These are phyloP conservation scores for Chrysotoxum bicinctum DNA, from an alignment of 2,888 invertebrate species.

Conservation along the genomic window DNA sequence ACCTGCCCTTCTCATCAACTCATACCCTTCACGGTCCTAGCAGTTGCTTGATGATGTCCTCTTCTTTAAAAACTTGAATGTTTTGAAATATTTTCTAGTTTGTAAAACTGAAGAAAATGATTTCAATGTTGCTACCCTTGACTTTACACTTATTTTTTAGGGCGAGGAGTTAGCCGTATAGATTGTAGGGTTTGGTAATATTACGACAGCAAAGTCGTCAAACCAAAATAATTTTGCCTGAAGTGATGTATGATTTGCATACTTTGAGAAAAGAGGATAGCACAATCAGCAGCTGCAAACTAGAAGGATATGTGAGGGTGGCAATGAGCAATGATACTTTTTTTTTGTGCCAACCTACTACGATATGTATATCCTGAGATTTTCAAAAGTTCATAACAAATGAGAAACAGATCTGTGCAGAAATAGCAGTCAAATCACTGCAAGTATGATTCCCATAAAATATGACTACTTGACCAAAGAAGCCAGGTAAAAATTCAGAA, in stretches of 20 bases:
- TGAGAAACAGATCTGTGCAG: slow-evolving; percentile 45
- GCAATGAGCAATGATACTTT: slow-evolving; percentile 32
- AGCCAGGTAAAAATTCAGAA: neutral
- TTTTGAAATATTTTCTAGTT: slow-evolving; percentile 61
- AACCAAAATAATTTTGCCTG: slow-evolving; percentile 58
- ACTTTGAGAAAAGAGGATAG: slow-evolving; percentile 38
- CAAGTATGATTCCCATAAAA: slow-evolving; percentile 33
- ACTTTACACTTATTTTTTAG: slow-evolving; percentile 43
- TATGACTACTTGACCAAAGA: slow-evolving; percentile 61
- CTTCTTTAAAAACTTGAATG: slow-evolving; percentile 28
- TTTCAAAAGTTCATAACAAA: slow-evolving; percentile 63
- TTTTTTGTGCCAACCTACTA: slow-evolving; percentile 17
- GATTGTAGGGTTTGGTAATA: neutral
- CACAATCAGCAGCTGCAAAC: neutral
- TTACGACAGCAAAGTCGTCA: slow-evolving; percentile 42
- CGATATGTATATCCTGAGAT: slow-evolving; percentile 38
- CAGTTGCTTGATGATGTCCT: neutral
- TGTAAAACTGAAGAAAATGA: slow-evolving; percentile 40
- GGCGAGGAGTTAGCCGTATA: neutral
- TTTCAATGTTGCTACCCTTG: slow-evolving; percentile 19
- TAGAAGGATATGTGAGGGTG: neutral
- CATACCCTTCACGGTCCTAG: neutral
- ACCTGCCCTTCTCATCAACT: neutral
- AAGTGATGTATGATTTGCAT: slow-evolving; percentile 69
- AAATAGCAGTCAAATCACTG: neutral